These are phyloP conservation scores for Rhynchopsitta pachyrhyncha DNA, from an alignment of 2,113 vertebrate species.

Conservation along the genomic window DNA sequence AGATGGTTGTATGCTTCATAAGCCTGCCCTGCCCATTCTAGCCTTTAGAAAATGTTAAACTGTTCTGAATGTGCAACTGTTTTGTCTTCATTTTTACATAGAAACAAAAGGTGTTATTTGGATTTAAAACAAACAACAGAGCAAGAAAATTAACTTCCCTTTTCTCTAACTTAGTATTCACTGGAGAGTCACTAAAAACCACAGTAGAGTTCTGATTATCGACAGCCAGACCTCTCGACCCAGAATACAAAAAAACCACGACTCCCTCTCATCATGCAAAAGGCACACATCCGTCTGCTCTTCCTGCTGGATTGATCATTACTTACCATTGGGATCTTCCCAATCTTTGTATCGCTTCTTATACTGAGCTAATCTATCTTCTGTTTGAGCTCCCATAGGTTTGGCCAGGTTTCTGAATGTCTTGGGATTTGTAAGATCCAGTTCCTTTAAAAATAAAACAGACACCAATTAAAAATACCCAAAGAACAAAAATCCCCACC, in stretches of 20 bases:
- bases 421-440: slow-evolving; percentile 93
- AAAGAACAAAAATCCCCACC: neutral
- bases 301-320: neutral
- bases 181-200: neutral
- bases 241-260: neutral
- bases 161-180: neutral
- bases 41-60: neutral
- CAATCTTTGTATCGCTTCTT: slow-evolving; percentile 98
- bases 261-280: neutral
- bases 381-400: slow-evolving; percentile 97
- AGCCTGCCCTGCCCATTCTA: neutral
- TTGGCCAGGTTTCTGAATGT: slow-evolving; percentile 96
- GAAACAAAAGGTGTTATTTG: neutral
- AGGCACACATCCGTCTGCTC: neutral
- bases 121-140: neutral
- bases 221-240: neutral
- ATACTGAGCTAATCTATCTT: slow-evolving; percentile 93
- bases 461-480: neutral
- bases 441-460: slow-evolving; percentile 78
- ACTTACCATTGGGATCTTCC: slow-evolving; percentile 94
- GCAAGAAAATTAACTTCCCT: neutral
- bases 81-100: neutral
- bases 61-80: neutral
- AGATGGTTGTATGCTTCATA: neutral
- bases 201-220: neutral